These are phyloP conservation scores for Characodon lateralis DNA, from an alignment of 2,797 vertebrate species.

Conservation along the genomic window DNA sequence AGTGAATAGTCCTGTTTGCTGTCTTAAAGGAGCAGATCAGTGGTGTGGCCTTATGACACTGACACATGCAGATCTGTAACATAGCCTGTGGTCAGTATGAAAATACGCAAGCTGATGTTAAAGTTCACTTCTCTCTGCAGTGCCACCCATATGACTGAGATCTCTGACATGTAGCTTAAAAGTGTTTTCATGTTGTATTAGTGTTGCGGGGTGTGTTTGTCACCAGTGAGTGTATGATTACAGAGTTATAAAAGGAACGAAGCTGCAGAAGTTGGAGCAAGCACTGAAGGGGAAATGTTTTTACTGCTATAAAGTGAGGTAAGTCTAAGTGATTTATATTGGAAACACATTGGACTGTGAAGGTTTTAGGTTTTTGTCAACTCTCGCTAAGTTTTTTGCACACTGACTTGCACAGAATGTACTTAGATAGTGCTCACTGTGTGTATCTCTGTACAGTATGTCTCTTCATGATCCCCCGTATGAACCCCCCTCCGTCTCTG, in stretches of 20 bases:
- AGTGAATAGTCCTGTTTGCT: background rate
- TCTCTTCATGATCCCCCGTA: slow-evolving; percentile 67
- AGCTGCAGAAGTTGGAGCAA: slow-evolving; percentile 34
- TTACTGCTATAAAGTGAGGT: slow-evolving; percentile 33
- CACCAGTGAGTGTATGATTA: slow-evolving; percentile 72
- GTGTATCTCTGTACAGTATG: slow-evolving; percentile 68
- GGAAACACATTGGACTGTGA: slow-evolving; percentile 6
- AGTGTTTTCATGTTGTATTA: slow-evolving; percentile 8
- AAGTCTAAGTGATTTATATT: slow-evolving; percentile 27
- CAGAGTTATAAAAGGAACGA: slow-evolving; percentile 79
- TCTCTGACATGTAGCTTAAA: background rate
- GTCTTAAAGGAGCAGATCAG: slow-evolving; percentile 34
- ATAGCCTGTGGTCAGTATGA: slow-evolving; percentile 38
- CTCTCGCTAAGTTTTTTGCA: background rate
- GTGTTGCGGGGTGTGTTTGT: slow-evolving; percentile 42
- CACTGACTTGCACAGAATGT: background rate
- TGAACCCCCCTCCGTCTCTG: slow-evolving; percentile 82
- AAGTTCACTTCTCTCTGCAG: slow-evolving; percentile 29
- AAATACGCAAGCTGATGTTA: slow-evolving; percentile 36
- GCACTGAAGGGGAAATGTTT: slow-evolving; percentile 34
- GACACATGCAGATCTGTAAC: slow-evolving; percentile 18
- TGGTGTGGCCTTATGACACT: background rate
- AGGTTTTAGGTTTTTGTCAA: background rate
- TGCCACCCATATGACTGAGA: slow-evolving; percentile 6
- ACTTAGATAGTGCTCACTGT: background rate